Evolutionary conservation across 2,113 vertebrate genomes (phyloP).

Genomic region (Heptranchias perlo): DNA sequence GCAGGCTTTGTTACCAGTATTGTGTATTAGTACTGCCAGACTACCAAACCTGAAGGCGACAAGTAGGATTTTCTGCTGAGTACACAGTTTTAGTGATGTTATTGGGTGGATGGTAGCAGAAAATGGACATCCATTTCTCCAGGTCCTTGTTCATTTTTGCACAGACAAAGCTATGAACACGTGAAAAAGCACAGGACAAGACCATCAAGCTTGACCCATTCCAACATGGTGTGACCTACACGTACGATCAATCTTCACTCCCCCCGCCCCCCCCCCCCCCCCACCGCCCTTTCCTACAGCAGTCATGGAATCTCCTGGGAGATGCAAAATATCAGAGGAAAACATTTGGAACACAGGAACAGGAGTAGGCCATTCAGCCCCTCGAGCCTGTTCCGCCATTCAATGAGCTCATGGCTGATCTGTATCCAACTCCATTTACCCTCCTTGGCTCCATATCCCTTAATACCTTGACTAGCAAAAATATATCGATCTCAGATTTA

Average conservation of each 20-base stretch:
- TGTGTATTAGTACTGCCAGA: neutral
- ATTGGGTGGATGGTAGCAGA: neutral
- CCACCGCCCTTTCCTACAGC: neutral
- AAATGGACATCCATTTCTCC: neutral
- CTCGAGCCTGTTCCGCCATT: no score
- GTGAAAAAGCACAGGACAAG: neutral
- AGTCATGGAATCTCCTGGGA: neutral
- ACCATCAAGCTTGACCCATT: neutral
- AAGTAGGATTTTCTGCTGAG: neutral
- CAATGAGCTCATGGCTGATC: no score
- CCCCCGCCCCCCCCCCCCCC: no score
- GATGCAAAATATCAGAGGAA: neutral
- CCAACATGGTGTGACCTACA: neutral
- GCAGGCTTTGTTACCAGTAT: neutral
- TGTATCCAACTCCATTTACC: no score
- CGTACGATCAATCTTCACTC: neutral
- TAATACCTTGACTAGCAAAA: no score
- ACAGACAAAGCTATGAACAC: neutral
- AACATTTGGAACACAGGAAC: neutral
- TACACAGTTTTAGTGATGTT: neutral
- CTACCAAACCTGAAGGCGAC: neutral
- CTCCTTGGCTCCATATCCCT: no score
- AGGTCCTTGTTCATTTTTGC: neutral
- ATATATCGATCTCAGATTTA: no score
- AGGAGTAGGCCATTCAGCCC: no score